A percentile compares a stretch with the other conserved stretches of the same genome.
These are phyloP conservation scores for Philaethria dido DNA, from an alignment of 2,888 invertebrate genomes.

Conservation along the genomic window DNA sequence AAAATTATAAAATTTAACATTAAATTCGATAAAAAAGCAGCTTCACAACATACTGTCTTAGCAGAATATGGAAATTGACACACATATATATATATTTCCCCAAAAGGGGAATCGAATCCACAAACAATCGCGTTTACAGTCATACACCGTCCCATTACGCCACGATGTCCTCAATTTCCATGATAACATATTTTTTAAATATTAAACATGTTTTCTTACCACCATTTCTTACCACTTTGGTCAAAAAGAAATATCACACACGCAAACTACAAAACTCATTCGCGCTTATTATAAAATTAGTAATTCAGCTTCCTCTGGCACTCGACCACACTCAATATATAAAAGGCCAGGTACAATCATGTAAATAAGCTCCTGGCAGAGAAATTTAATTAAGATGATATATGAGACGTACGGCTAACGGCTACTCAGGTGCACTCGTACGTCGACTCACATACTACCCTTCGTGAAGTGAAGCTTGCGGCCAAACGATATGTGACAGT, in stretches of 20 bases:
- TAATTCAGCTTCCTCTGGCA: constrained; percentile 40
- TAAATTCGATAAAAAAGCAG: no score
- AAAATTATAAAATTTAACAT: no score
- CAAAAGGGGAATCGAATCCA: no score
- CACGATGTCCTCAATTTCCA: no score
- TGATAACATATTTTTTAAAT: no score
- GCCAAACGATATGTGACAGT: constrained; percentile 21
- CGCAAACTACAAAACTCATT: not conserved
- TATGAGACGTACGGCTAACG: constrained; percentile 77
- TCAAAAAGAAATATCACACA: not conserved
- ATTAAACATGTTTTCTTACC: no score
- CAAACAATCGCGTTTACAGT: no score
- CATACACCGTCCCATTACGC: no score
- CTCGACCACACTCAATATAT: constrained; percentile 47
- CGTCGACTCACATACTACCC: constrained; percentile 27
- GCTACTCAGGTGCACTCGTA: constrained; percentile 58
- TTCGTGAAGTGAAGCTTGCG: not conserved
- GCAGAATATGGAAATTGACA: no score
- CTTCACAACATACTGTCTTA: no score
- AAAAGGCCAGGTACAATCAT: constrained; percentile 68
- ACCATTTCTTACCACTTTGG: not conserved
- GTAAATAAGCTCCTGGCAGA: constrained; percentile 74
- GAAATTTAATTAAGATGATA: constrained; percentile 84
- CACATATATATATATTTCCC: no score
- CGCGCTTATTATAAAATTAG: constrained; percentile 17